phyloP scores from a whole-genome alignment of 2,797 vertebrate genomes.

The Coluber constrictor region DNA sequence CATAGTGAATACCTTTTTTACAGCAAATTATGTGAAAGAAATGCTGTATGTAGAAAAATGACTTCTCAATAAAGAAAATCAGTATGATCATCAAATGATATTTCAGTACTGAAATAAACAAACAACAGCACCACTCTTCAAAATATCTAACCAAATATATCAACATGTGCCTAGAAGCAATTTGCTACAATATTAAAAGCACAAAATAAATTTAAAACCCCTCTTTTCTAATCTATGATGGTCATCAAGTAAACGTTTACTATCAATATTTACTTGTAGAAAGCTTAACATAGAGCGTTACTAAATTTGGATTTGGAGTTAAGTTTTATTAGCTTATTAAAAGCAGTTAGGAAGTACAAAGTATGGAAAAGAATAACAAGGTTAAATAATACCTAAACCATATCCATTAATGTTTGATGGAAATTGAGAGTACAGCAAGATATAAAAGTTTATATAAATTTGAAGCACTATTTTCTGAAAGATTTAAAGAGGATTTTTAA shows the following conservation, averaged over 20 bases:
- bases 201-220: neutral
- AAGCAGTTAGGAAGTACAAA: neutral
- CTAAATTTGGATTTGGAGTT: neutral
- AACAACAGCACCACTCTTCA: neutral
- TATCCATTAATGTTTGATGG: neutral
- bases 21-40: neutral
- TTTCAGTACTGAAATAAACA: neutral
- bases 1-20: neutral
- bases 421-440: neutral
- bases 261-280: neutral
- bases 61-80: neutral
- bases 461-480: neutral
- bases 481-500: too few relatives aligned
- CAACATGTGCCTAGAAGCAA: neutral
- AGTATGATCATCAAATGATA: neutral
- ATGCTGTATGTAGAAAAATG: neutral
- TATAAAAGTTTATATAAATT: neutral
- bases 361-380: neutral
- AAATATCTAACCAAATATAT: neutral
- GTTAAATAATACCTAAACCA: neutral
- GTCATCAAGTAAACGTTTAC: neutral
- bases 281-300: neutral
- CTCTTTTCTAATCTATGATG: neutral
- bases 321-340: neutral
- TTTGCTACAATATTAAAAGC: conserved; percentile 1